These are phyloP conservation scores for Meteorus colon DNA, from an alignment of 2,888 invertebrate species.

Conservation along the genomic window DNA sequence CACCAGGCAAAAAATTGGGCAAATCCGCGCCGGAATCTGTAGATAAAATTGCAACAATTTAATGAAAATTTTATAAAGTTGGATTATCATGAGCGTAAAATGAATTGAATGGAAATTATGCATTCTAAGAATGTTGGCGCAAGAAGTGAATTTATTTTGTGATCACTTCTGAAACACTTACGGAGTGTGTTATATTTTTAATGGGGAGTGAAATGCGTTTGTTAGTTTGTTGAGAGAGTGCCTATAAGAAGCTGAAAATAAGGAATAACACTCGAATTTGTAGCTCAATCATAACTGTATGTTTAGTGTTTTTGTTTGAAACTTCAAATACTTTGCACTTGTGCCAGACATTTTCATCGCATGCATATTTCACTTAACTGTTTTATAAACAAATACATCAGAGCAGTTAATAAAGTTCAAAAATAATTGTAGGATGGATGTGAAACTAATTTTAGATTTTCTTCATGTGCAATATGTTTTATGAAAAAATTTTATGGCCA, in stretches of 20 bases:
- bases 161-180: not conserved
- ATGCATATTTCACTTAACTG: slow-evolving; percentile 4
- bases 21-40: slow-evolving; percentile 93
- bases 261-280: no score
- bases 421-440: not conserved
- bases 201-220: no score
- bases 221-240: no score
- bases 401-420: slow-evolving; percentile 3
- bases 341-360: not conserved
- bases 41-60: slow-evolving; percentile 54
- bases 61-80: no score
- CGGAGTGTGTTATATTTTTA: no score
- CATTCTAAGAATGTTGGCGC: not conserved
- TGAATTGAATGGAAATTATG: no score
- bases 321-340: slow-evolving; percentile 6
- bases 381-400: slow-evolving; percentile 15
- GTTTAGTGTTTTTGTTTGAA: slow-evolving; percentile 6
- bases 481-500: no score
- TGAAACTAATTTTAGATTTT: slow-evolving; percentile 4
- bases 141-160: not conserved
- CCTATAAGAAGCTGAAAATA: no score
- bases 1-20: slow-evolving; percentile 94
- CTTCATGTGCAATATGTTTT: not conserved
- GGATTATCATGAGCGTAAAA: no score
- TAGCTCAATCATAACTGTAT: no score